Percentiles rank a stretch among this genome's conserved stretches.
phyloP scores from a whole-genome alignment of 2,797 vertebrate genomes.

The Petrocephalus sullivani region DNA sequence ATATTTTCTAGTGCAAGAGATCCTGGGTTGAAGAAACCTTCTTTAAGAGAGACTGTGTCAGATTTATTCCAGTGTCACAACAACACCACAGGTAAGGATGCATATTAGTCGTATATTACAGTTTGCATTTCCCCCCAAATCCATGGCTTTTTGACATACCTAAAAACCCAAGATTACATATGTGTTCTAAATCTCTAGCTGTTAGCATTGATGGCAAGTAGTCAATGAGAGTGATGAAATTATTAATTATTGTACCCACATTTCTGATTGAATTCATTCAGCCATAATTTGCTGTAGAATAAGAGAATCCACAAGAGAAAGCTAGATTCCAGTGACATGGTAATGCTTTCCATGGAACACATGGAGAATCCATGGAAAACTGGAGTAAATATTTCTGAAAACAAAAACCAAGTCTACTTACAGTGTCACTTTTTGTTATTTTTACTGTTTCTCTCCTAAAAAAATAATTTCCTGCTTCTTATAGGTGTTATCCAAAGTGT shows the following conservation, averaged over 20 bases:
- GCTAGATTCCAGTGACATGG: too few species aligned
- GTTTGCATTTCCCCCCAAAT: background rate
- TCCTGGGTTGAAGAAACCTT: slow-evolving; percentile 87
- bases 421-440: background rate
- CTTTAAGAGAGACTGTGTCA: slow-evolving; percentile 84
- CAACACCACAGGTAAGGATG: slow-evolving; percentile 79
- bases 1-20: slow-evolving; percentile 63
- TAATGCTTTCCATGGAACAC: too few species aligned
- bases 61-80: slow-evolving; percentile 75
- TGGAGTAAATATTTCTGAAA: background rate
- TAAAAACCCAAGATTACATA: background rate
- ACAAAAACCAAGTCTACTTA: background rate
- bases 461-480: slow-evolving; percentile 46
- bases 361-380: too few species aligned
- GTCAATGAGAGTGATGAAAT: background rate
- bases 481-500: slow-evolving; percentile 80
- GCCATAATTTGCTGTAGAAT: background rate
- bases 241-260: background rate
- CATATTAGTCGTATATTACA: background rate
- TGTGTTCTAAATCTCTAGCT: background rate
- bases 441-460: background rate
- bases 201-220: background rate
- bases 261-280: background rate
- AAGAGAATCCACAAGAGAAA: too few species aligned
- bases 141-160: background rate